phyloP scores from a whole-genome alignment of 2,888 invertebrate species.

The Amiota mariae region DNA sequence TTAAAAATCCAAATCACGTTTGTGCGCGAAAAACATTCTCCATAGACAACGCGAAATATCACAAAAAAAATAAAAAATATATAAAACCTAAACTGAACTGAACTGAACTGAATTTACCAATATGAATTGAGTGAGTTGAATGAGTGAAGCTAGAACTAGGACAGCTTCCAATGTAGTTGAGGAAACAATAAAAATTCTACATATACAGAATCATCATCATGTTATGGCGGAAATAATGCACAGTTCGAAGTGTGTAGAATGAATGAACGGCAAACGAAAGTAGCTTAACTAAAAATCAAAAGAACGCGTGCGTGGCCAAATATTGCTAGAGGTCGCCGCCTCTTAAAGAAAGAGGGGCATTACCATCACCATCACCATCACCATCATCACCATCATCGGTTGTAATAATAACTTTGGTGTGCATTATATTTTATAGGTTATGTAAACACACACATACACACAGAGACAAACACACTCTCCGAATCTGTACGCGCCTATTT shows the following conservation, averaged over 20 bases:
- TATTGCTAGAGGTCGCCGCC: no score
- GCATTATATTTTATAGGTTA: constrained; percentile 25
- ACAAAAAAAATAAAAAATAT: not conserved
- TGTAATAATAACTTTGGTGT: constrained; percentile 18
- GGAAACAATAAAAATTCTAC: not conserved
- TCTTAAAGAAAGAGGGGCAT: no score
- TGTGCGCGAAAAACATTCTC: constrained; percentile 42
- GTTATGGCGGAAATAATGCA: constrained; percentile 4
- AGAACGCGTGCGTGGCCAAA: not conserved
- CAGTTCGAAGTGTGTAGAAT: constrained; percentile 8
- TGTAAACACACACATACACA: not conserved
- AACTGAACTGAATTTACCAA: not conserved
- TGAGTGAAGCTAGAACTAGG: not conserved
- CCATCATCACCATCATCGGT: not conserved
- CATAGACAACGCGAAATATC: constrained; percentile 32
- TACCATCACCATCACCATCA: no score
- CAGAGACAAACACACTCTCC: not conserved
- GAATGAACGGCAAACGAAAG: not conserved
- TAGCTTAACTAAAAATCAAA: constrained; percentile 23
- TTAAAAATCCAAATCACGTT: constrained; percentile 64
- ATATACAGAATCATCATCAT: not conserved
- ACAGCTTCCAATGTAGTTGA: not conserved
- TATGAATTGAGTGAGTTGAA: constrained; percentile 3
- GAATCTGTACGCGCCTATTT: not conserved
- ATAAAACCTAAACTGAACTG: not conserved